A percentile compares a stretch with the other conserved stretches of the same genome.
Conservation (phyloP, 1,140 invertebrate species). For the Phocides pigmalion region DNA sequence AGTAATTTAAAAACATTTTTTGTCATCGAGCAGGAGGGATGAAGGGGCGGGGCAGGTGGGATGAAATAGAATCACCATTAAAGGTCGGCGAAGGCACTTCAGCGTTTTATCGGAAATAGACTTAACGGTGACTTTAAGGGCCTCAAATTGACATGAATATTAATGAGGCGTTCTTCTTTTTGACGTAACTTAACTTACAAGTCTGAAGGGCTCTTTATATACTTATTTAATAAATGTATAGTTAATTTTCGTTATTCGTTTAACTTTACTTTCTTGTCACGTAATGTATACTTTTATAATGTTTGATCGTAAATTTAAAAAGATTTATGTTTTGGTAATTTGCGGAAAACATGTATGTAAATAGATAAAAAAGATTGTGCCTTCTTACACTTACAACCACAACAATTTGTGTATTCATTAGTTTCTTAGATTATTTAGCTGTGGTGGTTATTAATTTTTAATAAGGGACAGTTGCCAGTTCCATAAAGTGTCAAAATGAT, state of each 20-base stretch:
- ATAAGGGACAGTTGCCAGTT: too few species aligned
- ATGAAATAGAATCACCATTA: slow-evolving; percentile 70
- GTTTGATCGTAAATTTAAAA: neutral
- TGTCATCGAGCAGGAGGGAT: slow-evolving; percentile 35
- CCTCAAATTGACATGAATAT: slow-evolving; percentile 77
- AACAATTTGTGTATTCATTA: too few species aligned
- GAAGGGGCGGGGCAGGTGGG: slow-evolving; percentile 42
- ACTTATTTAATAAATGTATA: slow-evolving; percentile 29
- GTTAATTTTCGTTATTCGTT: slow-evolving; percentile 23
- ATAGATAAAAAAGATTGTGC: too few species aligned
- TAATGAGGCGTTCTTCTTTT: slow-evolving; percentile 72
- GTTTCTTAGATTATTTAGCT: too few species aligned
- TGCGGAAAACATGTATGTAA: too few species aligned
- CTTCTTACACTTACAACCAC: too few species aligned
- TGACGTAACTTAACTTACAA: slow-evolving; percentile 55
- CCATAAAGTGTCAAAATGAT: too few species aligned
- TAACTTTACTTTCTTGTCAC: slow-evolving; percentile 19
- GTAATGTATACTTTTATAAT: slow-evolving; percentile 15
- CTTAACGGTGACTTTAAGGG: slow-evolving; percentile 76
- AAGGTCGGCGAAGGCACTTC: slow-evolving; percentile 58
- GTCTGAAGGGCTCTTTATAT: slow-evolving; percentile 12
- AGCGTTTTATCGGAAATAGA: slow-evolving; percentile 77
- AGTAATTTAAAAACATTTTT: slow-evolving; percentile 61
- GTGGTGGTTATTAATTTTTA: too few species aligned
- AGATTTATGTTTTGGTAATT: too few species aligned